Conservation (phyloP, 2,797 vertebrate genomes). For the Aplochiton taeniatus region DNA sequence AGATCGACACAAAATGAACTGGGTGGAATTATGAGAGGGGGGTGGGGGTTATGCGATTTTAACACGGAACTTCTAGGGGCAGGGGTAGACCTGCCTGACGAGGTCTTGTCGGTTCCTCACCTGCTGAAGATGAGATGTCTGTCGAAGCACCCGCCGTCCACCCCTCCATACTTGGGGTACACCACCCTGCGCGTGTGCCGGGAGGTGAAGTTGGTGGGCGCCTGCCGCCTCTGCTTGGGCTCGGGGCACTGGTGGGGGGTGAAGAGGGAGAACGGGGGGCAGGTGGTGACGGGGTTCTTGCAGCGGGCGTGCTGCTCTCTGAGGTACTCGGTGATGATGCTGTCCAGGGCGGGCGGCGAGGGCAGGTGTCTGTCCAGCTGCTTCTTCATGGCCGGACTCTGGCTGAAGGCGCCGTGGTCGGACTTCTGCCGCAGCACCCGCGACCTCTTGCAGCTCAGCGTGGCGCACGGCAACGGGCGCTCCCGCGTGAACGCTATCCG, state of each 20-base stretch:
- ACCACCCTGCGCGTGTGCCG: constrained; percentile 91
- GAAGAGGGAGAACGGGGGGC: constrained; percentile 98
- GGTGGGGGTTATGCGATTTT: too few relatives aligned
- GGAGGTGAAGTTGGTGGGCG: constrained; percentile 95
- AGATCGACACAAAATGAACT: too few relatives aligned
- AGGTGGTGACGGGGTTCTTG: constrained; percentile 98
- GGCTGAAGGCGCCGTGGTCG: constrained; percentile 96
- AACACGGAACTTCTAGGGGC: background rate
- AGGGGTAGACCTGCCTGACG: background rate
- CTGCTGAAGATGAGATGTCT: constrained; percentile 98
- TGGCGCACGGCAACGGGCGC: constrained; percentile 78
- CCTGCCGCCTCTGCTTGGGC: constrained; percentile 98
- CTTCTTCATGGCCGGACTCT: constrained; percentile 98
- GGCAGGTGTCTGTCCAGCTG: constrained; percentile 96
- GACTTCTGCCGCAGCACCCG: constrained; percentile 95
- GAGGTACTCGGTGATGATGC: constrained; percentile 99
- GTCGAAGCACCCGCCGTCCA: constrained; percentile 98
- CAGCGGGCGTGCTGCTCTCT: constrained; percentile 98
- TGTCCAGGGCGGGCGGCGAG: constrained; percentile 94
- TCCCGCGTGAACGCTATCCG: constrained; percentile 95
- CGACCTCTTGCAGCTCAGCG: constrained; percentile 81
- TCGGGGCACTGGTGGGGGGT: constrained; percentile 98
- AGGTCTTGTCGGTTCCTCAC: constrained; percentile 59
- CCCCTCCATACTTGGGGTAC: constrained; percentile 97
- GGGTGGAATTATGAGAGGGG: too few relatives aligned